Evolutionary conservation across 2,888 invertebrate genomes (phyloP), one percentile per base, ranked within the genome.

Genomic region (Coleophora flavipennella): DNA sequence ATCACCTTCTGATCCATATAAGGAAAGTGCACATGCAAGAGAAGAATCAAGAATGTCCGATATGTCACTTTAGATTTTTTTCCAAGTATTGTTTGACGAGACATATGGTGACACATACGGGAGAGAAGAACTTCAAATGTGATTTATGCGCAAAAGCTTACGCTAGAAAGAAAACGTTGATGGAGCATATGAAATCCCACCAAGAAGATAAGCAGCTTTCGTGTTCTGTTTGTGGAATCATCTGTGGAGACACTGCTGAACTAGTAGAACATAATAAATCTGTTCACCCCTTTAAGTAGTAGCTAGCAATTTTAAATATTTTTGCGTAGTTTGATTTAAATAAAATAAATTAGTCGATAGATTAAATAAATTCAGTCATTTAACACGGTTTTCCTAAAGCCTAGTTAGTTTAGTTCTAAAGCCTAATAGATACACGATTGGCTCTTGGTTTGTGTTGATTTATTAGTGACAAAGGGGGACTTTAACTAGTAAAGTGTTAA

Each of bases 51-150:
- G 73, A 75, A 38, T 80, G 81, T 43, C 44, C 46, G 0, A 44
- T 74, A 1, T 81, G 81, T 38, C 62, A 63, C 40, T 62, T 71
- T 0, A 58, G 73, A 39, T 81, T 80, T 45, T 78, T 77, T 44
- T 67, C 73, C 0, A 79, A 74, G 40, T 67, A 71, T 35, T 62
- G 74, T 37, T 59, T 87, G 1, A 73, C 78, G 0, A 69, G 83
- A 10, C 87, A 87, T 32, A 84, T 85, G 81, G 51, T 79, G 3
- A 75, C 76, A 10, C 87, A 87, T 40, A 81, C 81, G 0, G 86
- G 84, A 0, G 84, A 85, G 32, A 79, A 79, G 37, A 85, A 73
- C 43, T 86, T 74, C 32, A 78, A 78, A 38, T 87, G 87, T 47
- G 67, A 62, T 0, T 41, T 80, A 0, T 87, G 87, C 41, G 73